phyloP scores from a whole-genome alignment of 2,113 vertebrate species.

The Sula dactylatra region DNA sequence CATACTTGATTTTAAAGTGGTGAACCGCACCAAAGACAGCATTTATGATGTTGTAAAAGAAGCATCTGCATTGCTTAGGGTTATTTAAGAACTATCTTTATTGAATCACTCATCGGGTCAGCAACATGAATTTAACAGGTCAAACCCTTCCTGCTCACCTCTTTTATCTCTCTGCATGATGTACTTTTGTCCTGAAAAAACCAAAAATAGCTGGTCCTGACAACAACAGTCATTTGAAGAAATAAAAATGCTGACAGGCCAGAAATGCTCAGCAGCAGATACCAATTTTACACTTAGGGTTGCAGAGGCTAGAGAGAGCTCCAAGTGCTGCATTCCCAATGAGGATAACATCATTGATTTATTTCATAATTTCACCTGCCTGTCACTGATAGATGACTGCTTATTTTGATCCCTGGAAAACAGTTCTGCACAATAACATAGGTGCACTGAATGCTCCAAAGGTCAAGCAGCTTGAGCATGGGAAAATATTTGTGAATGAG shows the following conservation, averaged over 20 bases:
- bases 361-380: conserved; percentile 51
- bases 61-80: background rate
- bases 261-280: background rate
- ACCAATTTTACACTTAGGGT: background rate
- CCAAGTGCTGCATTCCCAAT: background rate
- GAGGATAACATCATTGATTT: conserved; percentile 10
- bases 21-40: background rate
- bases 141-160: background rate
- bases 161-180: background rate
- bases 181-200: background rate
- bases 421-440: conserved; percentile 32
- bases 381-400: background rate
- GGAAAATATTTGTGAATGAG: conserved; percentile 71
- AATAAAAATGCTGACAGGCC: background rate
- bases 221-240: background rate
- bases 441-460: conserved; percentile 37
- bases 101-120: background rate
- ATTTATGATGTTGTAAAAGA: background rate
- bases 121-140: background rate
- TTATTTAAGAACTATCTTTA: background rate
- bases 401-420: conserved; percentile 39
- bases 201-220: background rate
- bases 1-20: background rate
- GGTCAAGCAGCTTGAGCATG: conserved; percentile 66
- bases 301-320: background rate